Base-by-base conservation (phyloP, 1,140 invertebrate species). In the Meteorus sp. region DNA sequence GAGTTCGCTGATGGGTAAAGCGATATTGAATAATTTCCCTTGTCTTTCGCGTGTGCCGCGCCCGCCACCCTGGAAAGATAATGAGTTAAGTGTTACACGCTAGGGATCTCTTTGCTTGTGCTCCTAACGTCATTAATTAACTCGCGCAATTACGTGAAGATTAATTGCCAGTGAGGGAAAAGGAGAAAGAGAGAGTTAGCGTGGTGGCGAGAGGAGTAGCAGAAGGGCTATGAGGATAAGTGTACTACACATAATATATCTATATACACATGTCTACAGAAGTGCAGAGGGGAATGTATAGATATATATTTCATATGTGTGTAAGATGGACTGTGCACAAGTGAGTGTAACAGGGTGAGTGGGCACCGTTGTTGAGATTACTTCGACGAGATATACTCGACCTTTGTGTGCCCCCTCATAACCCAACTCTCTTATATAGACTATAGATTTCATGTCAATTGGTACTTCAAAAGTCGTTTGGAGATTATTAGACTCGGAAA, bases 121-220 rank as follows among this genome's bases (percentile, higher is more conserved):
- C 61, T 63, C n/a, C n/a, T 59, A 66, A 69, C 60, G 64, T 66
- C 60, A 69, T 71, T 71, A 71, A 71, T 71, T 71, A 71, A 71
- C 69, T 60, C 9, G 66, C 44, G 69, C 65, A 68, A 71, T 71
- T 69, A 68, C 67, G 69, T 56, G 66, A 68, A 68, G 69, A 71
- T 71, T 71, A 71, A 71, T 71, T 64, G 62, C 54, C 20, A 56
- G 29, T 43, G 39, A 47, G 39, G 43, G 43, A 22, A 47, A 47
- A 29, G 25, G 45, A 39, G 51, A 15, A 23, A 13, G 35, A 29
- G 7, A 52, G 56, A 47, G 27, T 29, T 4, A 29, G 9, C 27
- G n/a, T n/a, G n/a, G n/a, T n/a, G n/a, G n/a, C n/a, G n/a, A n/a
- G n/a, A n/a, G n/a, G n/a, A n/a, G n/a, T n/a, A n/a, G n/a, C n/a